Evolutionary conservation across 64 coral and sea anemone species (phyloP), one percentile per base, ranked within the genome.

Genomic region (Actinia equina): DNA sequence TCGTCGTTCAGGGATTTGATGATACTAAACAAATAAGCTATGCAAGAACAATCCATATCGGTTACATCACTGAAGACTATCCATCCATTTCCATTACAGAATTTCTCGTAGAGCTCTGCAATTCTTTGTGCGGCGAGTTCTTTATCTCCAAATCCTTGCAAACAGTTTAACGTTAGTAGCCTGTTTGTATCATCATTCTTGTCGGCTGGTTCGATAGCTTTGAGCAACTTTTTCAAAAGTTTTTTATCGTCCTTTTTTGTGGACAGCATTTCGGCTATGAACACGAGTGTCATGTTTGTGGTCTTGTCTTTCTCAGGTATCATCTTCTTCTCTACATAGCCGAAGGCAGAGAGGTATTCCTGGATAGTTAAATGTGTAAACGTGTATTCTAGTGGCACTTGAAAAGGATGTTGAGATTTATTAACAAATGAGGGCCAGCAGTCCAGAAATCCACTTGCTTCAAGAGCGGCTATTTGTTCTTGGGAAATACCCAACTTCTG

Each of bases 291-390:
- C 86, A 77, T 53, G 15, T 30, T 16, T 16, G 63, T 77, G 16
- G 60, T 12, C 18, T 20, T 77, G 16, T 3, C 13, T 18, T 9
- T 49, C 6, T 22, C 17, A 30, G 77, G 42, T 20, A 88, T 45
- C 5, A 43, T 19, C 26, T 20, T 61, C 22, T 7, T 63, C 7
- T 65, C 20, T 2, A 82, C 87, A 59, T 79, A 88, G 20, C 87
- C 41, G 20, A 26, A 52, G 41, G 87, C 87, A 0, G 52, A 51
- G 14, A 88, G 58, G 15, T 80, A 88, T 57, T 88, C 87, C 13
- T 88, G 87, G 11, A 88, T 13, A 14, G 74, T 88, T 0, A 82
- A n/a, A 56, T 88, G 87, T 17, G 55, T 44, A 81, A 88, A 88
- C 12, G 46, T 79, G 19, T 79, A 88, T 69, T 86, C 20, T n/a